Base-by-base conservation (phyloP, 1,140 invertebrate genomes). In the Drosophila subobscura region DNA sequence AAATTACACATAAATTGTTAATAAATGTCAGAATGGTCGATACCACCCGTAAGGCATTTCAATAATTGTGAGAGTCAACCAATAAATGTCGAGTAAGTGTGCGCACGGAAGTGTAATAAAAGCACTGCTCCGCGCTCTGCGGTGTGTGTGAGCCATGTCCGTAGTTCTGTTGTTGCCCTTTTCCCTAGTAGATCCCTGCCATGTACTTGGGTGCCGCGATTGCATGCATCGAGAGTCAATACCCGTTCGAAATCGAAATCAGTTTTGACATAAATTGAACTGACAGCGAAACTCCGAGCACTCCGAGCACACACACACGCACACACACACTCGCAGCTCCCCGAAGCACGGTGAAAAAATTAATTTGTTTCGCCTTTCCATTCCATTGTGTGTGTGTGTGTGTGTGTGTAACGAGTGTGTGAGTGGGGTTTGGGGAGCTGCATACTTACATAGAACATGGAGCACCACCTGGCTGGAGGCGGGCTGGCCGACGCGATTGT, bases 401-500 rank as follows among this genome's bases (percentile, higher is more conserved):
- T 37, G 29, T 53, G 70, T 59, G 60, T 65, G 29, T 56, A 52
- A 42, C 1, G 12, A 47, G 37, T 42, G 64, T 33, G 25, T 3
- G 14, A 22, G 25, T 27, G 7, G 14, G 37, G 10, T 22, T 29
- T 50, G 16, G 27, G 29, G 10, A 46, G 29, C 44, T 51, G 51
- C 40, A 64, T 92, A 94, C 93, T 94, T 91, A 94, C 93, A 94
- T 58, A 93, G 78, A 41, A 95, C 94, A 75, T 94, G 92, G n/a
- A 95, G 90, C 40, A 92, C 92, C 60, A 94, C 93, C 79, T 93
- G 92, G 66, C 92, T 92, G 52, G 92, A 92, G 44, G 93, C 93
- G 57, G 94, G 92, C 74, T 93, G 92, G 23, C 94, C 94, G 23
- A 95, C 94, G 22, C 93, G 93, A 86, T 95, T 95, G 84, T 92